Percentiles rank a stretch among this genome's conserved stretches.
Evolutionary conservation across 2,113 vertebrate species (phyloP).

Genomic region (Pomatostomus ruficeps): DNA sequence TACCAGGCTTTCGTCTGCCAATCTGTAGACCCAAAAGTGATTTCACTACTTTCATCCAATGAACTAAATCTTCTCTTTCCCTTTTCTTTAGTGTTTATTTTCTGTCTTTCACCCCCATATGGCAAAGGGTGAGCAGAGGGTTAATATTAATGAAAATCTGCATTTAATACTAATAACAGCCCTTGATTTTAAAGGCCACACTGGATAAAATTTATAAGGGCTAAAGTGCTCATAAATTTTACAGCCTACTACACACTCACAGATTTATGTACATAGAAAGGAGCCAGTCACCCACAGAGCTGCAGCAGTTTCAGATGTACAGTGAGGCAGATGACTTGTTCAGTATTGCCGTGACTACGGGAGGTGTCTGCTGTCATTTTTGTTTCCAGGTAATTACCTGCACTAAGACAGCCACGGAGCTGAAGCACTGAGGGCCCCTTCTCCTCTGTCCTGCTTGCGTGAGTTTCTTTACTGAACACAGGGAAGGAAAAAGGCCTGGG

Average conservation of each 20-base stretch:
- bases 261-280: conserved; percentile 53
- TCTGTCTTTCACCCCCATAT: background rate
- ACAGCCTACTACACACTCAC: conserved; percentile 19
- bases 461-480: background rate
- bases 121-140: background rate
- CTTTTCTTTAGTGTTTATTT: background rate
- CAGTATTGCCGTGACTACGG: background rate
- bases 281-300: background rate
- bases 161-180: conserved; percentile 32
- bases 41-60: background rate
- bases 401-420: background rate
- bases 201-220: conserved; percentile 57
- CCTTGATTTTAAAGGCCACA: conserved; percentile 55
- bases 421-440: background rate
- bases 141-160: conserved; percentile 23
- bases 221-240: conserved; percentile 57
- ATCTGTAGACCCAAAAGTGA: background rate
- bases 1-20: background rate
- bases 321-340: background rate
- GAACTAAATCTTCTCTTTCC: background rate
- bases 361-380: background rate
- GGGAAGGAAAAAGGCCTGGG: background rate
- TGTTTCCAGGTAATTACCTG: conserved; percentile 11
- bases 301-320: background rate
- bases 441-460: background rate